A percentile compares a stretch with the other conserved stretches of the same genome.
These are phyloP conservation scores for Ovis canadensis DNA, from an alignment of 2,113 vertebrate species.

Conservation along the genomic window DNA sequence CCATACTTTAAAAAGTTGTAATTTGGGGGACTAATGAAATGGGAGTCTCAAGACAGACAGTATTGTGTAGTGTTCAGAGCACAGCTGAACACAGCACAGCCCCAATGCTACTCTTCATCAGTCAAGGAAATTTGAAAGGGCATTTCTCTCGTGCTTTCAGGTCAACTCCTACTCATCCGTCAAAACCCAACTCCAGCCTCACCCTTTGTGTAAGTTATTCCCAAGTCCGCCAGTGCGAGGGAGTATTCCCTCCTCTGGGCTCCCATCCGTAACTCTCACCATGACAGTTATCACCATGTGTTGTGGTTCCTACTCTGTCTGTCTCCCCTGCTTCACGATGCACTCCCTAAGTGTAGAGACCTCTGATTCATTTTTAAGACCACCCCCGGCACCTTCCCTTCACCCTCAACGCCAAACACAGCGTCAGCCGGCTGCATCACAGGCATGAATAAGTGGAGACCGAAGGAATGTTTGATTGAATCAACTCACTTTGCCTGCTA, in stretches of 20 bases:
- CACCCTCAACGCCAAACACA: fast-evolving
- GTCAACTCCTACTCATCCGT: not conserved
- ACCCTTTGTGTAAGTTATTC: not conserved
- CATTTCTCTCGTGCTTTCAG: not conserved
- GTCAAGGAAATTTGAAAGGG: not conserved
- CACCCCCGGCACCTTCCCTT: not conserved
- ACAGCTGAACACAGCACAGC: not conserved
- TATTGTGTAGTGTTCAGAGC: not conserved
- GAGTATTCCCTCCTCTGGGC: not conserved
- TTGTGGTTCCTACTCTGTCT: not conserved
- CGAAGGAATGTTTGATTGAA: not conserved
- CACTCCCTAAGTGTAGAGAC: not conserved
- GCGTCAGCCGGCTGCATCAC: not conserved
- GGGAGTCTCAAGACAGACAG: not conserved
- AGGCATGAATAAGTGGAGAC: not conserved
- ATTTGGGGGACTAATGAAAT: not conserved
- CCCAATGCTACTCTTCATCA: not conserved
- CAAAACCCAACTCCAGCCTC: not conserved
- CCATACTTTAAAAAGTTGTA: not conserved
- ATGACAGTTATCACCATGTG: not conserved
- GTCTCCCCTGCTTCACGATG: not conserved
- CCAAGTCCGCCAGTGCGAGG: not conserved
- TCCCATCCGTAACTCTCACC: not conserved
- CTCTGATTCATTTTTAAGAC: not conserved
- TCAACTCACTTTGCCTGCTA: not conserved